Percentiles rank a stretch among this genome's conserved stretches.
Evolutionary conservation across 2,797 vertebrate species (phyloP).

Genomic region (Simalia tracyae): DNA sequence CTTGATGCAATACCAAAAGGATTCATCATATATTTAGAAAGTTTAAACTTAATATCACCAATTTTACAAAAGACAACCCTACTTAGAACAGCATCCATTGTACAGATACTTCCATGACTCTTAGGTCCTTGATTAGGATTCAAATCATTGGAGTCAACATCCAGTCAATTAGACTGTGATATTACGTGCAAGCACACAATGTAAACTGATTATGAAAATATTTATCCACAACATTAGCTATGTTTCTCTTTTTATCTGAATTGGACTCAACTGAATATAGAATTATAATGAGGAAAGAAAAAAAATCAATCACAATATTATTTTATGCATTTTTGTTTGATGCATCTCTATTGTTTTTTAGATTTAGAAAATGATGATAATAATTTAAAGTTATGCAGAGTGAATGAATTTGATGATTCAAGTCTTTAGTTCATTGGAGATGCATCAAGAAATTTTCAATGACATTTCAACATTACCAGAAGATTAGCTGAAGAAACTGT

Average conservation of each 20-base stretch:
- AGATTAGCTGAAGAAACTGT: slow-evolving; percentile 51
- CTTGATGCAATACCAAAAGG: no score
- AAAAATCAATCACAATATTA: not conserved
- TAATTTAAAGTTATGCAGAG: slow-evolving; percentile 18
- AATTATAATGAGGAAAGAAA: not conserved
- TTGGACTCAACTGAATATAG: not conserved
- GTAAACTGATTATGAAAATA: not conserved
- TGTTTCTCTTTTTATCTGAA: not conserved
- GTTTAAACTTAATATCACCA: no score
- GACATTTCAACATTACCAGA: slow-evolving; percentile 53
- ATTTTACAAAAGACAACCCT: no score
- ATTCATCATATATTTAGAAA: no score
- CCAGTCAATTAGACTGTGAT: no score
- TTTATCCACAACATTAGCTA: not conserved
- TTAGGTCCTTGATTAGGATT: not conserved
- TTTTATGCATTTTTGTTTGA: not conserved
- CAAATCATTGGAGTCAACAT: not conserved
- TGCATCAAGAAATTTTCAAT: slow-evolving; percentile 49
- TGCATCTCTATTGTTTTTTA: not conserved
- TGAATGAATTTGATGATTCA: slow-evolving; percentile 23
- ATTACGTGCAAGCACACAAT: no score
- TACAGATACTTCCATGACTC: no score
- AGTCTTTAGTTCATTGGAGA: slow-evolving; percentile 54
- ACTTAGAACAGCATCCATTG: no score
- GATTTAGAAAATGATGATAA: not conserved